Conservation (phyloP, 2,113 vertebrate species). For the Gracilinanus agilis region DNA sequence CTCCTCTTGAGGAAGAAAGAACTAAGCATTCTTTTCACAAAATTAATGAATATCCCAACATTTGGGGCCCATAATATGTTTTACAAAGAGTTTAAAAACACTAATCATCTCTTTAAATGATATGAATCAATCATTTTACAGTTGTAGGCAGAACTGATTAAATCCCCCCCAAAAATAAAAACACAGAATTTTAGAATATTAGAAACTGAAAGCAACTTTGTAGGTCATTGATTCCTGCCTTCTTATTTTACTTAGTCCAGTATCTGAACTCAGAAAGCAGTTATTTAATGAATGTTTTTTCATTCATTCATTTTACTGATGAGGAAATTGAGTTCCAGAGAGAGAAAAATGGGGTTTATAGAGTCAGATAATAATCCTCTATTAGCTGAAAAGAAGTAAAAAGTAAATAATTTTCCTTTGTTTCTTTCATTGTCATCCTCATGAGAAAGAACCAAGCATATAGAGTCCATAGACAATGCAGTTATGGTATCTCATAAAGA, state of each 20-base stretch:
- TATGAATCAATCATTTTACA: background rate
- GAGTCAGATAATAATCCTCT: background rate
- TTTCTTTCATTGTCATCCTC: background rate
- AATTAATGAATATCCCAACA: background rate
- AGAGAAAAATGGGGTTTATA: background rate
- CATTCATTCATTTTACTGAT: background rate
- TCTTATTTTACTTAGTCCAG: background rate
- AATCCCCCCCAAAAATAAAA: background rate
- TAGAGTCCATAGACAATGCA: background rate
- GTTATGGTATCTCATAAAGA: background rate
- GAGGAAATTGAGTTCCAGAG: background rate
- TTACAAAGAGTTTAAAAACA: slow-evolving; percentile 23
- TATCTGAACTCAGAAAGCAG: background rate
- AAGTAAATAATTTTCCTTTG: background rate
- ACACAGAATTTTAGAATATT: background rate
- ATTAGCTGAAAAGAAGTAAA: background rate
- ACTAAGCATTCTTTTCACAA: background rate
- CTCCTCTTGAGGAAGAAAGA: background rate
- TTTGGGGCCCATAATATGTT: background rate
- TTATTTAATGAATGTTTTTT: background rate
- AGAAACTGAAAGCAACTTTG: background rate
- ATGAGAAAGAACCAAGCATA: background rate
- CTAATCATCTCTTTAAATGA: background rate
- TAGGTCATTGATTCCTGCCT: background rate
- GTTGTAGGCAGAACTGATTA: slow-evolving; percentile 8